These are phyloP conservation scores for Anneissia japonica DNA, from an alignment of 35 echinoderm and acorn worm genomes.

Conservation along the genomic window DNA sequence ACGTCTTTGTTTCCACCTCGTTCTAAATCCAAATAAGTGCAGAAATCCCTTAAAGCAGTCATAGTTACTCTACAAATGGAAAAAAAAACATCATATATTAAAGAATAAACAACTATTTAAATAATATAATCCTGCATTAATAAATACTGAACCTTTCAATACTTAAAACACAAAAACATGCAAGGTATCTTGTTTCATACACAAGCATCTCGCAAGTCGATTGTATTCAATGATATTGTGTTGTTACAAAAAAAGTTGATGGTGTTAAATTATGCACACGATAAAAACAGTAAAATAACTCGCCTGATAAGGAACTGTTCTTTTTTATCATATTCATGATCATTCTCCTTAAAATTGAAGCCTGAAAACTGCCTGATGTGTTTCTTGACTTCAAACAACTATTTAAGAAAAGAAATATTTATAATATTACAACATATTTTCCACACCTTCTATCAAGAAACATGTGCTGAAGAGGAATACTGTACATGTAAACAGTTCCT, in stretches of 20 bases:
- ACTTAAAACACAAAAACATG: no score
- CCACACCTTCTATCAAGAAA: no score
- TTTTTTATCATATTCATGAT: slow-evolving; percentile 64
- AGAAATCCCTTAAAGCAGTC: slow-evolving; percentile 58
- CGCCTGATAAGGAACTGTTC: slow-evolving; percentile 62
- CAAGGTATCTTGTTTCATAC: no score
- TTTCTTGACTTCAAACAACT: slow-evolving; percentile 51
- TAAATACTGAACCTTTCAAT: no score
- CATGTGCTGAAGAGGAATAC: no score
- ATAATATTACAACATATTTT: no score
- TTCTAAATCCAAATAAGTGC: slow-evolving; percentile 65
- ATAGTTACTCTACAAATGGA: slow-evolving; percentile 50
- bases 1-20: slow-evolving; percentile 63
- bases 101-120: neutral
- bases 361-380: slow-evolving; percentile 79
- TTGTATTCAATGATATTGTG: no score
- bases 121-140: no score
- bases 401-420: neutral
- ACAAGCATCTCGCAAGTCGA: no score
- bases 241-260: no score
- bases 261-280: neutral
- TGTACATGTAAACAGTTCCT: no score
- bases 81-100: neutral
- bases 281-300: neutral
- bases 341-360: slow-evolving; percentile 64